A percentile compares a stretch with the other conserved stretches of the same genome.
These are phyloP conservation scores for Camptogramma bilineatum DNA, from an alignment of 2,888 invertebrate genomes.

Conservation along the genomic window DNA sequence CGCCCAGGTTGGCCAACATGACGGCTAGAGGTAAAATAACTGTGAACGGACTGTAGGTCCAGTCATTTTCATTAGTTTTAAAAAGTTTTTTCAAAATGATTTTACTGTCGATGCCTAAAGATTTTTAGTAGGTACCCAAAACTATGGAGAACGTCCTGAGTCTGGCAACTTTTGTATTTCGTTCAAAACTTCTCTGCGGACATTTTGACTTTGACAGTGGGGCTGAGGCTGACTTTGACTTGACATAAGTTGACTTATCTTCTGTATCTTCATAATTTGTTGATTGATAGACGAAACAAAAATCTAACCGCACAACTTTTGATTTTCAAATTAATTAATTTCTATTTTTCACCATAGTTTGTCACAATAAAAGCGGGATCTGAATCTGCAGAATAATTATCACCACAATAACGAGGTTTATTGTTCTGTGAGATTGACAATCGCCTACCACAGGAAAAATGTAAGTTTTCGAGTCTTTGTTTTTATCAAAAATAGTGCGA, in stretches of 20 bases:
- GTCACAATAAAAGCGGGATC: neutral
- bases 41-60: no score
- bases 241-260: neutral
- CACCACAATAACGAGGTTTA: neutral
- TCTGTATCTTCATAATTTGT: neutral
- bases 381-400: neutral
- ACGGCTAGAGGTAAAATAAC: no score
- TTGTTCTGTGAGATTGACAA: no score
- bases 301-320: constrained; percentile 17
- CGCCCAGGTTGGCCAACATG: no score
- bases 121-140: neutral
- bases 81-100: no score
- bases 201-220: neutral
- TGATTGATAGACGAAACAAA: constrained; percentile 11
- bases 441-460: neutral
- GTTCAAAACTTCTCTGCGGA: neutral
- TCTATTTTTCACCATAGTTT: neutral
- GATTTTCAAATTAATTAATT: neutral
- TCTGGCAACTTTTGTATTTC: constrained; percentile 6
- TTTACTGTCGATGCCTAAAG: no score
- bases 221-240: neutral
- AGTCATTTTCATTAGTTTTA: no score
- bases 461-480: neutral
- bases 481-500: neutral
- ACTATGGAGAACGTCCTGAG: neutral